phyloP scores from a whole-genome alignment of 2,888 invertebrate species.

The Tetragonula carbonaria region DNA sequence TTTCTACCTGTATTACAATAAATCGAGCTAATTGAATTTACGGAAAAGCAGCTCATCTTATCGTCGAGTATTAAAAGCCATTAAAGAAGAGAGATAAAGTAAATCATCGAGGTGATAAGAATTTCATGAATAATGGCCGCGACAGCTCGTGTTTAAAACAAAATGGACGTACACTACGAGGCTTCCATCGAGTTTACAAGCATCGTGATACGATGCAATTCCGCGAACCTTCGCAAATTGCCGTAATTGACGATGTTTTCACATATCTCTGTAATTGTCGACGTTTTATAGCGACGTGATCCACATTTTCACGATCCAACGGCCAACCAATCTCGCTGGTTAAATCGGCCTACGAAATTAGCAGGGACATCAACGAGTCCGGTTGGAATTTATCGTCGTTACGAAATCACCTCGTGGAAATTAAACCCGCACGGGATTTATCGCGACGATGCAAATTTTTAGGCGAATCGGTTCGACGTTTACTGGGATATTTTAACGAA shows the following conservation, averaged over 20 bases:
- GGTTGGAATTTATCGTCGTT: slow-evolving; percentile 26
- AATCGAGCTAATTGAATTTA: slow-evolving; percentile 25
- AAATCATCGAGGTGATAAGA: background rate
- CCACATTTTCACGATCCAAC: slow-evolving; percentile 1
- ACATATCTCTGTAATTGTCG: slow-evolving; percentile 50
- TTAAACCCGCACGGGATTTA: background rate
- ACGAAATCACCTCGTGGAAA: background rate
- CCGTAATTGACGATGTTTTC: slow-evolving; percentile 52
- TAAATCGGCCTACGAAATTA: slow-evolving; percentile 23
- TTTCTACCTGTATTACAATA: background rate
- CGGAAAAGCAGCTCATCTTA: background rate
- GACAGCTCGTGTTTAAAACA: slow-evolving; percentile 11
- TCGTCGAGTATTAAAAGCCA: background rate
- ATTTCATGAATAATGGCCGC: slow-evolving; percentile 8
- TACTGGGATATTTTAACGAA: background rate
- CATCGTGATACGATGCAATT: slow-evolving; percentile 30
- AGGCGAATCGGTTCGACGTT: slow-evolving; percentile 1
- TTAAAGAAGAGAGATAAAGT: background rate
- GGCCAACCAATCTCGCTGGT: background rate
- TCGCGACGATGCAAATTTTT: slow-evolving; percentile 19
- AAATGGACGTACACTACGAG: slow-evolving; percentile 1
- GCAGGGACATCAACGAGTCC: background rate
- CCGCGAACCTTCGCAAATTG: slow-evolving; percentile 42
- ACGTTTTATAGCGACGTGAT: slow-evolving; percentile 15
- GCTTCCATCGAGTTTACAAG: background rate